A percentile compares a stretch with the other conserved stretches of the same genome.
Evolutionary conservation across 2,888 invertebrate species (phyloP).

Genomic region (Drosophila meridionalis): DNA sequence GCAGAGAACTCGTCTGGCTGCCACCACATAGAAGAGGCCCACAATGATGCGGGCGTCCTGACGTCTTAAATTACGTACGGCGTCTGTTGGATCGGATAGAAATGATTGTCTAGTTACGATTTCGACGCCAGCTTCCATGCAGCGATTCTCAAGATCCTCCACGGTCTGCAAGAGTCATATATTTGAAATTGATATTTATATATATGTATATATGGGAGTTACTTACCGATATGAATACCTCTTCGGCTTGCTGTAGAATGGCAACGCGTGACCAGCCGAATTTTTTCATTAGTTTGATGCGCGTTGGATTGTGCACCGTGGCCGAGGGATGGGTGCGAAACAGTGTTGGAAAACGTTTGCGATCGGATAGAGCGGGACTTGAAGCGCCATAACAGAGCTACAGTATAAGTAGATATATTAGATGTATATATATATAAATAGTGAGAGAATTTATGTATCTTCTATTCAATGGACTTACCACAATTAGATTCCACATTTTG

Average conservation of each 20-base stretch:
- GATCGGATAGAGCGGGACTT: slow-evolving; percentile 98
- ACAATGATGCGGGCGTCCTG: slow-evolving; percentile 99
- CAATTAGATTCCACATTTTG: slow-evolving; percentile 99
- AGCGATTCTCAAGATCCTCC: slow-evolving; percentile 97
- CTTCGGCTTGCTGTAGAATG: slow-evolving; percentile 98
- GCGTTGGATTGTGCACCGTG: slow-evolving; percentile 98
- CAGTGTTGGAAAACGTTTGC: slow-evolving; percentile 98
- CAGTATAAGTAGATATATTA: not conserved
- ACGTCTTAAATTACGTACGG: slow-evolving; percentile 95
- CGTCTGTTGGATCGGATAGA: slow-evolving; percentile 97
- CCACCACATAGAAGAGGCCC: slow-evolving; percentile 99
- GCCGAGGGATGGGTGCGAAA: slow-evolving; percentile 99
- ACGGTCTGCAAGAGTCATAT: slow-evolving; percentile 90
- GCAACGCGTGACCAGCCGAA: slow-evolving; percentile 99
- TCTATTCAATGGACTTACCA: slow-evolving; percentile 88
- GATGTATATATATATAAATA: not conserved
- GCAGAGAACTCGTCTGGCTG: slow-evolving; percentile 97
- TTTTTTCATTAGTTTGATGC: slow-evolving; percentile 98
- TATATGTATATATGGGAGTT: not conserved
- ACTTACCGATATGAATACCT: slow-evolving; percentile 96
- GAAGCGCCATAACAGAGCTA: slow-evolving; percentile 99
- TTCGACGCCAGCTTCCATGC: slow-evolving; percentile 96
- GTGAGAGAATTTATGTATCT: not conserved
- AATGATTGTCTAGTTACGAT: slow-evolving; percentile 98
- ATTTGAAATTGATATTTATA: not conserved